Evolutionary conservation across 2,888 invertebrate genomes (phyloP).

Genomic region (Alviniconcha strummeri): DNA sequence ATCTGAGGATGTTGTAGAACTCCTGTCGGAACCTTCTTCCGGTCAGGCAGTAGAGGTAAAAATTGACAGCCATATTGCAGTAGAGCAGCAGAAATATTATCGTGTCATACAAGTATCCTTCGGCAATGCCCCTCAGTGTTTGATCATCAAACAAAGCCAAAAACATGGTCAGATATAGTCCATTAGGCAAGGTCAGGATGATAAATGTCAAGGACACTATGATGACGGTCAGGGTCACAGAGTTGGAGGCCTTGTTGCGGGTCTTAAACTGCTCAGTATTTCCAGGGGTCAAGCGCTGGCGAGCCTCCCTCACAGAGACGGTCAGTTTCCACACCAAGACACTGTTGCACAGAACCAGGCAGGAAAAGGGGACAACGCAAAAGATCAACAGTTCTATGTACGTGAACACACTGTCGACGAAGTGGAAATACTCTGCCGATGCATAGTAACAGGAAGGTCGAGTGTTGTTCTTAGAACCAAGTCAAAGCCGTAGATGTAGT

Average conservation of each 20-base stretch:
- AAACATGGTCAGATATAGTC: neutral
- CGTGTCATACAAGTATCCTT: neutral
- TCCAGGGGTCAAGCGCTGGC: neutral
- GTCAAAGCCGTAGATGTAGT: neutral
- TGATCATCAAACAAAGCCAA: neutral
- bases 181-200: neutral
- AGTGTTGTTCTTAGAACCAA: neutral
- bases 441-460: neutral
- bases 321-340: slow-evolving; percentile 7
- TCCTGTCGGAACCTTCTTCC: slow-evolving; percentile 13
- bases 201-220: neutral
- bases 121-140: neutral
- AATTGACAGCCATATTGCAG: neutral
- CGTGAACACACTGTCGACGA: neutral
- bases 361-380: neutral
- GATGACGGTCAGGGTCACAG: slow-evolving; percentile 4
- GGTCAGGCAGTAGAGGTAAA: slow-evolving; percentile 17
- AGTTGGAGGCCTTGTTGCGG: neutral
- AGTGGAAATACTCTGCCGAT: neutral
- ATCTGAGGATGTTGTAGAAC: neutral
- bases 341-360: neutral
- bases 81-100: neutral
- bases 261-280: neutral
- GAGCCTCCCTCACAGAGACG: neutral
- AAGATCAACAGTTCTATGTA: neutral